A percentile compares a stretch with the other conserved stretches of the same genome.
Evolutionary conservation across 2,797 vertebrate genomes (phyloP).

Genomic region (Cottoperca gobio): DNA sequence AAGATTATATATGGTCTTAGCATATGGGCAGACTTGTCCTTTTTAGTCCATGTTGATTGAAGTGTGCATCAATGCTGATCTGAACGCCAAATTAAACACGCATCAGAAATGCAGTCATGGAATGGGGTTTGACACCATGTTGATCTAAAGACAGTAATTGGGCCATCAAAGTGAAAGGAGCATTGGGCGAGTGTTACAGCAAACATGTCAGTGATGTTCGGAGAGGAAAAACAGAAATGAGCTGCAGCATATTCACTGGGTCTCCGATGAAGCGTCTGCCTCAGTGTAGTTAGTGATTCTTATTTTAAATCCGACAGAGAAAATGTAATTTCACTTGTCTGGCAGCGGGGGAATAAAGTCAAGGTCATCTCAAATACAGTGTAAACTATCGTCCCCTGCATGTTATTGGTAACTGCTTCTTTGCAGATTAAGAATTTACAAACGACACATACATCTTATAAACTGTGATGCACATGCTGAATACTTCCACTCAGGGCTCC

Average conservation of each 20-base stretch:
- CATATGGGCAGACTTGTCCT: constrained; percentile 35
- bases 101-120: constrained; percentile 39
- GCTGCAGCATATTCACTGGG: constrained; percentile 27
- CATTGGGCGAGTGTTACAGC: constrained; percentile 2
- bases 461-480: not conserved
- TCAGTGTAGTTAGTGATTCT: constrained; percentile 6
- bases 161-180: constrained; percentile 39
- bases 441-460: not conserved
- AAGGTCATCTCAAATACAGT: constrained; percentile 1
- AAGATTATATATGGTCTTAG: constrained; percentile 6
- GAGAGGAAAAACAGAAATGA: constrained; percentile 26
- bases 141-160: constrained; percentile 52
- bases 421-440: not conserved
- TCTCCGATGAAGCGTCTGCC: constrained; percentile 24
- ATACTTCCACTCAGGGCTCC: not conserved
- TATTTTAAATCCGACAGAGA: constrained; percentile 6
- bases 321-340: not conserved
- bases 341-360: not conserved
- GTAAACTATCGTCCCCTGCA: not conserved
- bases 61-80: constrained; percentile 32
- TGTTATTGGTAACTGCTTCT: not conserved
- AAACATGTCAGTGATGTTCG: constrained; percentile 51
- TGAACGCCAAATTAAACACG: constrained; percentile 54
- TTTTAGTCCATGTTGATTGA: constrained; percentile 50
- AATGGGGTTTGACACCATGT: constrained; percentile 33